Conservation (phyloP, 2,113 vertebrate genomes). For the Muntiacus reevesi region DNA sequence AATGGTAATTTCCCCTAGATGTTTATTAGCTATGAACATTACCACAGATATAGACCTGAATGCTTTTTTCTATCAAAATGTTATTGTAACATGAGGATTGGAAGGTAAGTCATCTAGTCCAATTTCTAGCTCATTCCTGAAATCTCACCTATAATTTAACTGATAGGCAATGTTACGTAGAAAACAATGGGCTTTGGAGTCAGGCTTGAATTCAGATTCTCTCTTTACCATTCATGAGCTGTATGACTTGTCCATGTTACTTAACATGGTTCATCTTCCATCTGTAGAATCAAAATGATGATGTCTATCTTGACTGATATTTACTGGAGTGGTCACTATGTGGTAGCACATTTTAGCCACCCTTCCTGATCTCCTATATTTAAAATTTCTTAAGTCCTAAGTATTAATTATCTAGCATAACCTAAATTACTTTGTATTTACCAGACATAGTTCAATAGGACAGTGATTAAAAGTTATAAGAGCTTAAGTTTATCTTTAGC, state of each 20-base stretch:
- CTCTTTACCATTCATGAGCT: background rate
- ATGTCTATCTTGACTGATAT: background rate
- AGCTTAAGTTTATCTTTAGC: slow-evolving; percentile 7
- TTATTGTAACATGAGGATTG: background rate
- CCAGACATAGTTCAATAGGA: background rate
- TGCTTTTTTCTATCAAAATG: background rate
- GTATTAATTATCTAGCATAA: background rate
- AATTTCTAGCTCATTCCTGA: background rate
- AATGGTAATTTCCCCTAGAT: background rate
- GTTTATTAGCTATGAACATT: background rate
- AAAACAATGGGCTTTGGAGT: background rate
- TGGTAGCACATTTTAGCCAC: background rate
- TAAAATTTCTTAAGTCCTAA: background rate
- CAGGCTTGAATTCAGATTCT: background rate
- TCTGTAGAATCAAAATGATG: slow-evolving; percentile 6
- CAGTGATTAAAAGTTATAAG: background rate
- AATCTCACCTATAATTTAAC: slow-evolving; percentile 16
- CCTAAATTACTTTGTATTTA: background rate
- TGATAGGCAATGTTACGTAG: background rate
- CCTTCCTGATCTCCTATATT: background rate
- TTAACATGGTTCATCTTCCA: background rate
- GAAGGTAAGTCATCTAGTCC: background rate
- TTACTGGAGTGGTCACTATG: background rate
- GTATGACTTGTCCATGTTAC: background rate
- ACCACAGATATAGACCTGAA: background rate